A percentile compares a stretch with the other conserved stretches of the same genome.
phyloP scores from a whole-genome alignment of 2,888 invertebrate genomes.

The Dicycla oo region DNA sequence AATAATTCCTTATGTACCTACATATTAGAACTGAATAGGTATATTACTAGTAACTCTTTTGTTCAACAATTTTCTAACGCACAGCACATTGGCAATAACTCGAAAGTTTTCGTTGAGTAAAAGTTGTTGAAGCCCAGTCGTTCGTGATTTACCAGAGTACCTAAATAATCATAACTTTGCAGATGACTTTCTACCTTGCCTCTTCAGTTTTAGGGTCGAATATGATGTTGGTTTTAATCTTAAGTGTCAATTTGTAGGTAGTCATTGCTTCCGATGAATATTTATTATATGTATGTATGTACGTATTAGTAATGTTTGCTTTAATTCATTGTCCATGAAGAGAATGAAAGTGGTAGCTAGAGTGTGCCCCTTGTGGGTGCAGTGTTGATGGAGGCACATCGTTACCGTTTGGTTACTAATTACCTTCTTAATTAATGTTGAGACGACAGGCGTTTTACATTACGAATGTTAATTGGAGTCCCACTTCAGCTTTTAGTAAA shows the following conservation, averaged over 20 bases:
- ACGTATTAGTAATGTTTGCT: constrained; percentile 38
- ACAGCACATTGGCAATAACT: constrained; percentile 44
- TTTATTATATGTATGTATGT: constrained; percentile 55
- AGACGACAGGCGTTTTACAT: too few relatives aligned
- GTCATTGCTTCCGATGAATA: constrained; percentile 63
- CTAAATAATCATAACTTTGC: constrained; percentile 53
- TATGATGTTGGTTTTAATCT: constrained; percentile 6
- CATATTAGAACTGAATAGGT: constrained; percentile 8
- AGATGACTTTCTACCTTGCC: constrained; percentile 49
- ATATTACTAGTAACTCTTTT: constrained; percentile 24
- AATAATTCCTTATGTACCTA: background rate
- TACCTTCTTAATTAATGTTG: constrained; percentile 27
- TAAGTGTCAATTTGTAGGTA: constrained; percentile 60
- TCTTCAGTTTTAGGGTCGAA: constrained; percentile 34
- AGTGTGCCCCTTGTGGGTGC: constrained; percentile 28
- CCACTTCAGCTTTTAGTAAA: background rate
- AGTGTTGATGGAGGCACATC: background rate
- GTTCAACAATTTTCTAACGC: constrained; percentile 40
- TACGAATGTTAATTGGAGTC: background rate
- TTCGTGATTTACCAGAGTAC: constrained; percentile 62
- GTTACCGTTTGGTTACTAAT: constrained; percentile 30
- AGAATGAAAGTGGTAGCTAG: constrained; percentile 51
- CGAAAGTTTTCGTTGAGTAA: constrained; percentile 66
- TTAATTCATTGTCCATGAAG: constrained; percentile 54
- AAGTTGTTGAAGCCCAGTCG: constrained; percentile 64